A percentile compares a stretch with the other conserved stretches of the same genome.
Conservation (phyloP, 2,113 vertebrate genomes). For the Uria aalge region DNA sequence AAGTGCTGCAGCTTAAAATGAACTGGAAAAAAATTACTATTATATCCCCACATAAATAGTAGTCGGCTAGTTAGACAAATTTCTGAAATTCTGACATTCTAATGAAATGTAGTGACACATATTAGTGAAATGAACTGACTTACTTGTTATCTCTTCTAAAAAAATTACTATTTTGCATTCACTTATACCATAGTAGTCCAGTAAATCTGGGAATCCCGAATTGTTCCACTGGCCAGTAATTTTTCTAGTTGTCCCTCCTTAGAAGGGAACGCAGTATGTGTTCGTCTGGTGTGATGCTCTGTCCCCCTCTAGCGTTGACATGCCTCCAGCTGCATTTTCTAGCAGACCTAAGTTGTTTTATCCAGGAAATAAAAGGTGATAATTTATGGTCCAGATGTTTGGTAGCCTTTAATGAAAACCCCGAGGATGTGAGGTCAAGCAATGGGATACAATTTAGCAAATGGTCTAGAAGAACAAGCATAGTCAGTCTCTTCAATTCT, state of each 20-base stretch:
- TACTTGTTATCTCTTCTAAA: neutral
- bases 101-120: neutral
- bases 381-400: neutral
- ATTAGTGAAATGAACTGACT: neutral
- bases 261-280: neutral
- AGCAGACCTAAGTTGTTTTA: neutral
- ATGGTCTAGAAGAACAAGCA: neutral
- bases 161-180: neutral
- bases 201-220: neutral
- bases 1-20: neutral
- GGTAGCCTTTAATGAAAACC: neutral
- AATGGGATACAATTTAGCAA: neutral
- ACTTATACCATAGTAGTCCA: neutral
- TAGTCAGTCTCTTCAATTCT: neutral
- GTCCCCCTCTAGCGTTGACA: neutral
- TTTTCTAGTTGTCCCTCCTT: neutral
- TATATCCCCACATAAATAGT: neutral
- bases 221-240: neutral
- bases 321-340: neutral
- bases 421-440: neutral
- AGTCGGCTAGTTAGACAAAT: neutral
- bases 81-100: neutral
- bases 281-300: neutral
- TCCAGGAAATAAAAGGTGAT: neutral
- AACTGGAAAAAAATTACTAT: neutral